Base-by-base conservation (phyloP, 1,140 invertebrate species). In the Eulimnadia texana region DNA sequence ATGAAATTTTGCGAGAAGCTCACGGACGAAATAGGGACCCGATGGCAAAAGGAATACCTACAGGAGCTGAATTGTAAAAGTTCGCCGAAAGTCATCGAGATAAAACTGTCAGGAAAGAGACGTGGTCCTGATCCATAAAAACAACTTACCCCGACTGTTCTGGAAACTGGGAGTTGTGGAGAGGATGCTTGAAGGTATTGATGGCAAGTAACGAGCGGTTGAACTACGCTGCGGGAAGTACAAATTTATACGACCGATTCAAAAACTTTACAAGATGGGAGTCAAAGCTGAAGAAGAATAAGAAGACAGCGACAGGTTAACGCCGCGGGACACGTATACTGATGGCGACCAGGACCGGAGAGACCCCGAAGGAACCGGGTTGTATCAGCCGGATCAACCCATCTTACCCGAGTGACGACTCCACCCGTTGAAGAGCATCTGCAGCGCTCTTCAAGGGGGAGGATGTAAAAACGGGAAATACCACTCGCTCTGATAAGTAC, bases 241-340 rank as follows among this genome's bases (percentile, higher is more conserved):
- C 6, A 23, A 20, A 0, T 3, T 67, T 22, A 42, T 63, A 0
- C 42, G 65, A 11, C 60, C 65, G 23, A 16, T 65, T 1, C 64
- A 66, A 50, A 3, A 58, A 23, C 22, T 66, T 9, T 67, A 65
- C 42, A 64, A 63, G 2, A n/a, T 66, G 54, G 66, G 65, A 42
- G 13, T 61, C 2, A 23, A 1, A 42, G 33, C 6, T 9, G 33
- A 6, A 42, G 33, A 42, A 6, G 6, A 42, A 16, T 16, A 6
- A 42, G 16, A 6, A 6, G 6, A 42, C 33, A 42, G 6, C 33
- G 33, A 16, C 6, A 42, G 33, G 6, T 6, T 6, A 16, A 42
- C 33, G 33, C 6, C 33, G 33, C n/a, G n/a, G n/a, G n/a, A n/a
- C n/a, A n/a, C n/a, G n/a, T n/a, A n/a, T 6, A 42, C 33, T 16